Base-by-base conservation (phyloP, 2,797 vertebrate genomes). In the Pempheris klunzingeri region DNA sequence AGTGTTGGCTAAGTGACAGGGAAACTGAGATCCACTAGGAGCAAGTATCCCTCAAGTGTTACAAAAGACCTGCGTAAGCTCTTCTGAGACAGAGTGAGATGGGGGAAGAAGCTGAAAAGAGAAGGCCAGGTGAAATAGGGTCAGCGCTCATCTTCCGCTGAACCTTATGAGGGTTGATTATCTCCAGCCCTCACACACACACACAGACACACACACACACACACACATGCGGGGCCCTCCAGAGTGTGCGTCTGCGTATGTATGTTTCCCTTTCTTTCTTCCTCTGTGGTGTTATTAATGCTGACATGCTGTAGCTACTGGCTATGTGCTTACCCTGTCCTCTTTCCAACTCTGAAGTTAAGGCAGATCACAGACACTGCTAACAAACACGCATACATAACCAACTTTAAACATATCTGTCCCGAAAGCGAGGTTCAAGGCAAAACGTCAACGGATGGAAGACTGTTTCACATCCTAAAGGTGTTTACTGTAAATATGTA, bases 111-210 rank as follows among this genome's bases (percentile, higher is more conserved):
- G 66, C 3, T n/a, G 52, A 4, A 38, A 44, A 66, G 84, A 82
- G 83, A 82, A 73, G 81, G 81, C 84, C 87, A 91, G 90, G 90
- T 93, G 83, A 91, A 89, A 81, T 22, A 67, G 81, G 89, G 89
- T 92, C 88, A 90, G 73, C 2, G 1, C 77, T 86, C 86, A 80
- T 82, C 83, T 88, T 80, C 81, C 36, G 46, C 76, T 78, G 65
- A 85, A 90, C 83, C 88, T 90, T 87, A 90, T 87, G 81, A 83
- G 81, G 86, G 80, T 76, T 90, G 87, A 92, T 92, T 82, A 90
- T 84, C 72, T 88, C 50, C 75, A 76, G 74, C 71, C 63, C 65
- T 47, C 71, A 39, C 65, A 46, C 46, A 39, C 36, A 53, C 52
- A 50, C 52, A 64, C 50, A 69, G 30, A 39, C 65, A 55, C 58